Percentiles rank a stretch among this genome's conserved stretches.
These are phyloP conservation scores for Melangyna quadrimaculata DNA, from an alignment of 2,888 invertebrate genomes.

Conservation along the genomic window DNA sequence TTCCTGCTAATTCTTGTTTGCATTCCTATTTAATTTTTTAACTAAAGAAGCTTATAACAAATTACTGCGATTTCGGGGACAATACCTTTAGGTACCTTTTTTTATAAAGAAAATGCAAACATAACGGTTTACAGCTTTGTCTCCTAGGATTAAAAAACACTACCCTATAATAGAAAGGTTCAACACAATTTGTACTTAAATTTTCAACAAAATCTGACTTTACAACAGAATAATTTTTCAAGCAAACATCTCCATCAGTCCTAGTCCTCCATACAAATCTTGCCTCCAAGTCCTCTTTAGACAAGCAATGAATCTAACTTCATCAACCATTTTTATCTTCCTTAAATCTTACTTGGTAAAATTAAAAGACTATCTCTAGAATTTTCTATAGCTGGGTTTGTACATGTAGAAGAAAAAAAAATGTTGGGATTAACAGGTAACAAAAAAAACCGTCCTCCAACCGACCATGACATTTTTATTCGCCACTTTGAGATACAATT, in stretches of 20 bases:
- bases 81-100: background rate
- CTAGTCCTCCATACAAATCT: background rate
- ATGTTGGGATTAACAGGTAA: background rate
- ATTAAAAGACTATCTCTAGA: constrained; percentile 5
- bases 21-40: too few relatives aligned
- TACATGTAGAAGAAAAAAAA: background rate
- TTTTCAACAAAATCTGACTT: background rate
- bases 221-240: background rate
- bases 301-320: constrained; percentile 17
- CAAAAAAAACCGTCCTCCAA: background rate
- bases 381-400: background rate
- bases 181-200: background rate
- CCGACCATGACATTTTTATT: constrained; percentile 33
- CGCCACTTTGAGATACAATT: constrained; percentile 38
- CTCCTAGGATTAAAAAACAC: background rate
- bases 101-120: background rate
- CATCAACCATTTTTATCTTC: background rate
- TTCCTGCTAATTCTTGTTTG: too few relatives aligned
- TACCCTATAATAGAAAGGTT: background rate
- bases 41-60: background rate
- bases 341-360: background rate
- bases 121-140: background rate
- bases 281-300: background rate
- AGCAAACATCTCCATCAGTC: background rate
- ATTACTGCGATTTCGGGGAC: background rate